Percentiles rank a stretch among this genome's conserved stretches.
phyloP scores from a whole-genome alignment of 2,797 vertebrate genomes.

The Urosaurus nigricauda region DNA sequence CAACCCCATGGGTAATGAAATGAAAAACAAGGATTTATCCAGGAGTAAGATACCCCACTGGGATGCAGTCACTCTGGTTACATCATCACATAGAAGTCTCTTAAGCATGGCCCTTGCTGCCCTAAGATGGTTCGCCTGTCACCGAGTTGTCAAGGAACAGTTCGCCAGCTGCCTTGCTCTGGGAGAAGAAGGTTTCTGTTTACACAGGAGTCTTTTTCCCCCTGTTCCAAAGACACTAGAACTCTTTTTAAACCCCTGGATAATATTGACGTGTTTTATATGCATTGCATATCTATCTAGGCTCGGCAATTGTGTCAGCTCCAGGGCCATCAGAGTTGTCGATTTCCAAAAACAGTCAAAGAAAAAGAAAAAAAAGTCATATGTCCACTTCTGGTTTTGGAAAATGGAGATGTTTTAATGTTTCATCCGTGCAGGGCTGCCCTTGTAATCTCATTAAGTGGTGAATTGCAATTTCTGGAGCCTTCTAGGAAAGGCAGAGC shows the following conservation, averaged over 20 bases:
- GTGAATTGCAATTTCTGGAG: too few species aligned
- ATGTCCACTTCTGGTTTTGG: too few species aligned
- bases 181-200: neutral
- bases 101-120: neutral
- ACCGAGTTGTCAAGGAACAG: neutral
- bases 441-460: too few species aligned
- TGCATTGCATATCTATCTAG: neutral
- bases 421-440: too few species aligned
- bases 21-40: neutral
- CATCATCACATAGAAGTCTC: neutral
- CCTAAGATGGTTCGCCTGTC: slow-evolving; percentile 17
- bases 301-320: too few species aligned
- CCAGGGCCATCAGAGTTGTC: too few species aligned
- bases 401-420: too few species aligned
- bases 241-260: too few species aligned
- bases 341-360: too few species aligned
- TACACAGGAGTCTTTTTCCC: neutral
- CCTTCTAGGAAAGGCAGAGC: too few species aligned
- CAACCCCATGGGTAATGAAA: neutral
- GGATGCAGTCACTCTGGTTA: neutral
- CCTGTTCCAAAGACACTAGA: neutral
- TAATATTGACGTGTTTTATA: neutral
- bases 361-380: too few species aligned
- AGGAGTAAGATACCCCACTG: neutral
- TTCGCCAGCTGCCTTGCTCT: neutral